Conservation (phyloP, 2,113 vertebrate species). For the Myrmecophaga tridactyla region DNA sequence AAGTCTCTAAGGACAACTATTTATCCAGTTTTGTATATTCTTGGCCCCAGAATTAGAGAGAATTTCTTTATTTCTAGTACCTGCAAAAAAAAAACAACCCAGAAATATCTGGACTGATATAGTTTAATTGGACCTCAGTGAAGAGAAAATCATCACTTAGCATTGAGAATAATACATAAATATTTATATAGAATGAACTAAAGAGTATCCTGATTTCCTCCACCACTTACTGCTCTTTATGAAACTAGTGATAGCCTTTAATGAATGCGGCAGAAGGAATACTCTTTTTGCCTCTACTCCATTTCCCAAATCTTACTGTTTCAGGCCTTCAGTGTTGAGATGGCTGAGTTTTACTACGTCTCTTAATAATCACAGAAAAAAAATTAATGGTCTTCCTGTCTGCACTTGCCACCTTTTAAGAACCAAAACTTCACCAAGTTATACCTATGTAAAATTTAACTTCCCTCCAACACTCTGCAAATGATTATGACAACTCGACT, state of each 20-base stretch:
- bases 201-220: constrained; percentile 1
- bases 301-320: neutral
- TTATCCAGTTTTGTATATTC: neutral
- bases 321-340: neutral
- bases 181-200: neutral
- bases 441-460: neutral
- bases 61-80: neutral
- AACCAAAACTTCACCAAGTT: constrained; percentile 4
- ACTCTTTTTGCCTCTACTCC: neutral
- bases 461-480: neutral
- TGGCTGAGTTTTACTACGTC: neutral
- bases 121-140: neutral
- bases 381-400: neutral
- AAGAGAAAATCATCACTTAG: neutral
- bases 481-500: neutral
- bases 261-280: neutral
- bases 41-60: neutral
- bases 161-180: constrained; percentile 3
- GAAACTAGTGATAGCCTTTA: neutral
- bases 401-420: constrained; percentile 8
- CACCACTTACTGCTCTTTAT: neutral
- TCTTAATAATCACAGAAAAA: neutral
- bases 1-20: neutral
- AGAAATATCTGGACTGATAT: neutral
- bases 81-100: neutral